Base-by-base conservation (phyloP, 1,140 invertebrate genomes). In the Portunus trituberculatus region DNA sequence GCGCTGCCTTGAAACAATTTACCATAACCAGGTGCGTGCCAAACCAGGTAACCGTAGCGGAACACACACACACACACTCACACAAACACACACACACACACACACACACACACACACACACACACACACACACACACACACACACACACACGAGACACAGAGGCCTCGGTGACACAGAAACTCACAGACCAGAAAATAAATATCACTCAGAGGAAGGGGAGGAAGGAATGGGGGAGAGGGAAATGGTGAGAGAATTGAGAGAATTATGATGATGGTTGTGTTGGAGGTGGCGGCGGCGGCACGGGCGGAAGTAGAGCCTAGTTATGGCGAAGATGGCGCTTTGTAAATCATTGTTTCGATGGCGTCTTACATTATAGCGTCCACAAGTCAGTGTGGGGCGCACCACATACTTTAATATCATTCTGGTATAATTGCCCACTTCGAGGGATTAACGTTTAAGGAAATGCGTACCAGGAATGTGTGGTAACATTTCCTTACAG, bases 61-160 rank as follows among this genome's bases (percentile, higher is more conserved):
- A n/a, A 76, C 67, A 76, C 67, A 76, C 67, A 76, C 67, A 76
- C 67, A 76, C 67, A 76, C 67, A 76, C 67, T n/a, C 67, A 76
- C 67, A n/a, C 67, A 76, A 8, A 25, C 67, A n/a, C 67, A 76
- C 67, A 76, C 67, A 76, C 67, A 76, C 67, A 76, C 67, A 76
- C 67, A 76, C 67, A 76, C 67, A 76, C 67, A 76, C 67, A n/a
- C 67, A 76, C 10, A 76, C 67, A 76, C 20, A 76, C 67, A 25
- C 67, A n/a, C 67, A 25, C 67, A n/a, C 67, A 76, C 67, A 76
- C 67, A 76, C 67, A 76, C 67, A 76, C 67, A 76, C 67, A 76
- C 67, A 76, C 67, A 76, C 67, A 76, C 67, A n/a, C 67, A 76
- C 10, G 25, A 76, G n/a, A 76, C 67, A 76, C 20, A 76, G 67